phyloP scores from a whole-genome alignment of 2,888 invertebrate genomes.

The Myathropa florea region DNA sequence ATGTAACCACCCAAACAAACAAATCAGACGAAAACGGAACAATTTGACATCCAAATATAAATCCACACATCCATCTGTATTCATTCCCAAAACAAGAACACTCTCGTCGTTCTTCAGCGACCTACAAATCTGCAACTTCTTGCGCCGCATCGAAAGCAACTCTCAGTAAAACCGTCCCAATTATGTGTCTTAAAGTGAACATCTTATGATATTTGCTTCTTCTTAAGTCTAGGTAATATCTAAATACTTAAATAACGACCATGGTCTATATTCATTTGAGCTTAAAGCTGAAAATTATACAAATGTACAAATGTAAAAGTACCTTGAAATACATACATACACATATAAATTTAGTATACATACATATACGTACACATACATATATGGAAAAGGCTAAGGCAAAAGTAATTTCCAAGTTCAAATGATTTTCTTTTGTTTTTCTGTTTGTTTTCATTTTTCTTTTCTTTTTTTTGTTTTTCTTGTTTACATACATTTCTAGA shows the following conservation, averaged over 20 bases:
- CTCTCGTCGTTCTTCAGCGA: no score
- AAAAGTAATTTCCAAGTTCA: constrained; percentile 19
- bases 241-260: constrained; percentile 15
- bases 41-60: background rate
- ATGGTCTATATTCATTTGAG: constrained; percentile 46
- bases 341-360: background rate
- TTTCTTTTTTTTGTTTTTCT: background rate
- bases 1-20: background rate
- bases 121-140: no score
- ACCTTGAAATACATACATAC: background rate
- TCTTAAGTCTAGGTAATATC: background rate
- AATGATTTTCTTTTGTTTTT: background rate
- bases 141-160: background rate
- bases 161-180: constrained; percentile 34
- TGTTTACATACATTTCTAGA: background rate
- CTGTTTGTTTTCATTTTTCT: background rate
- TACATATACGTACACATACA: background rate
- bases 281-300: constrained; percentile 50
- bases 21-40: background rate
- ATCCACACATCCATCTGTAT: background rate
- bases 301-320: constrained; percentile 41
- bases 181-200: constrained; percentile 6
- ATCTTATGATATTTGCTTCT: constrained; percentile 5
- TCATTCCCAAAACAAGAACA: no score
- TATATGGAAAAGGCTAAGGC: constrained; percentile 28